Conservation (phyloP, 2,113 vertebrate genomes). For the Lota lota region DNA sequence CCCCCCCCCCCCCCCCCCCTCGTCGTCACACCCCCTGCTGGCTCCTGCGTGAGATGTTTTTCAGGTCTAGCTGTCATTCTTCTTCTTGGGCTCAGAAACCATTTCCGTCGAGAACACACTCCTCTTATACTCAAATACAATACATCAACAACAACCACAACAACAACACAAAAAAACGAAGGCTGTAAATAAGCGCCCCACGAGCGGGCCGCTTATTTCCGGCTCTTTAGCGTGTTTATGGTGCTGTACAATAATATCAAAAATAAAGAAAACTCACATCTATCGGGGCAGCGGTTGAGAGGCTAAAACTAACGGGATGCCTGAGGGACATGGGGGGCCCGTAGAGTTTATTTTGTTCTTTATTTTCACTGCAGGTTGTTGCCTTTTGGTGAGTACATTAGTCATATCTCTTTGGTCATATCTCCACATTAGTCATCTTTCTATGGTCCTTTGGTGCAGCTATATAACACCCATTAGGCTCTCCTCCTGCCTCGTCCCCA, state of each 20-base stretch:
- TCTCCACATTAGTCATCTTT: constrained; percentile 41
- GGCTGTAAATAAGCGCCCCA: constrained; percentile 20
- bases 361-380: constrained; percentile 5
- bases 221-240: constrained; percentile 7
- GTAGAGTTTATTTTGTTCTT: constrained; percentile 7
- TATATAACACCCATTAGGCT: constrained; percentile 37
- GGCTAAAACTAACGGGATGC: constrained; percentile 31
- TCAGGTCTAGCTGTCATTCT: constrained; percentile 21
- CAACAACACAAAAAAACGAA: constrained; percentile 8
- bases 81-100: constrained; percentile 6
- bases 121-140: background rate
- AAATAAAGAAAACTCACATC: constrained; percentile 5
- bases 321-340: constrained; percentile 18
- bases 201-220: constrained; percentile 19
- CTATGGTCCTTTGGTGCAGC: constrained; percentile 20
- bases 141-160: constrained; percentile 1
- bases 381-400: constrained; percentile 24
- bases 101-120: constrained; percentile 7
- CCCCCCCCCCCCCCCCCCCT: too few relatives aligned
- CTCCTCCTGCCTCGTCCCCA: constrained; percentile 16
- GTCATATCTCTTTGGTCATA: constrained; percentile 36
- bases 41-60: constrained; percentile 15
- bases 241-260: background rate
- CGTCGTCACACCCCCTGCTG: background rate
- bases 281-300: constrained; percentile 11